Conservation (phyloP, 64 coral and sea anemone species). For the Actinia tenebrosa region DNA sequence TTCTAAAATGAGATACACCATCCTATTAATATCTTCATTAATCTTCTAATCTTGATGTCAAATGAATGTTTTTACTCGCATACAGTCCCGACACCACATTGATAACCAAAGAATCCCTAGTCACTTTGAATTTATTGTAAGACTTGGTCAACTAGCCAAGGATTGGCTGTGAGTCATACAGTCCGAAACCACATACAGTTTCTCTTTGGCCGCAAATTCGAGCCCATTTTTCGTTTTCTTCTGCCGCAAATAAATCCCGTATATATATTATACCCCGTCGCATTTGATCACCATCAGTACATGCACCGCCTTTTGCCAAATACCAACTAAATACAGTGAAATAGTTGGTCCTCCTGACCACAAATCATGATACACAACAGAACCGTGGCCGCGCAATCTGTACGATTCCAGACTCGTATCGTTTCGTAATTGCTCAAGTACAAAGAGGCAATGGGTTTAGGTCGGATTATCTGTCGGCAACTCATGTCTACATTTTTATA, state of each 20-base stretch:
- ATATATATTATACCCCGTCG: not conserved
- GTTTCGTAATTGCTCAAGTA: not conserved
- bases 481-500: not conserved
- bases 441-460: not conserved
- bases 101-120: not conserved
- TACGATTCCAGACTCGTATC: not conserved
- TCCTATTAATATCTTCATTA: not conserved
- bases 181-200: conserved; percentile 2
- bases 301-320: not conserved
- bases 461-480: not conserved
- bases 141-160: not conserved
- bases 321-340: not conserved
- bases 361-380: not conserved
- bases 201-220: not conserved
- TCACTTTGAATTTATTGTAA: not conserved
- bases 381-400: conserved; percentile 3
- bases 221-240: not conserved
- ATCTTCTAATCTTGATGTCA: conserved; percentile 9
- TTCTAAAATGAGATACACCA: not conserved
- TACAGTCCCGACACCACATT: not conserved
- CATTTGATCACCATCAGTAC: not conserved
- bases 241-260: conserved; percentile 6
- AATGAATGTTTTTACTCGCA: conserved; percentile 1
- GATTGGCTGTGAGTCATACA: not conserved
- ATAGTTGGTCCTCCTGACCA: not conserved